phyloP scores from a whole-genome alignment of 1,140 invertebrate species.

The Panulirus ornatus region DNA sequence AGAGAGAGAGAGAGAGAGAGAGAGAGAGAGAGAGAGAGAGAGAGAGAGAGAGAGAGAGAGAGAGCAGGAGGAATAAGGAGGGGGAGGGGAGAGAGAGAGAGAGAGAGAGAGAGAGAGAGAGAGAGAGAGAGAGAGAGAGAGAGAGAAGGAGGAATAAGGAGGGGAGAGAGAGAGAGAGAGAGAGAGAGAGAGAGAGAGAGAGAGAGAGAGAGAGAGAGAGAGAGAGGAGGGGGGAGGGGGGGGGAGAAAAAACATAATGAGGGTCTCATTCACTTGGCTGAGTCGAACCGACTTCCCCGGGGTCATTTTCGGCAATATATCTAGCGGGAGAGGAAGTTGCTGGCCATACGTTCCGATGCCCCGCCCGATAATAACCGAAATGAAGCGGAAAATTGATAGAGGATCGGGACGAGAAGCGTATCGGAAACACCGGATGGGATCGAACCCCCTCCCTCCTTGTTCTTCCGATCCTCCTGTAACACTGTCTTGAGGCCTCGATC shows the following conservation, averaged over 20 bases:
- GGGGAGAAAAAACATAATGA: neutral
- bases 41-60: neutral
- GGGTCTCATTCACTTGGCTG: constrained; percentile 13
- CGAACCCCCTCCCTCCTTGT: constrained; percentile 39
- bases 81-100: neutral
- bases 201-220: constrained; percentile 21
- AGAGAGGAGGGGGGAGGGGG: too few relatives aligned
- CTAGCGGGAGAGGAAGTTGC: neutral
- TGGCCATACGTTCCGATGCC: constrained; percentile 44
- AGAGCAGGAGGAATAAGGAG: neutral
- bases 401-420: constrained; percentile 35
- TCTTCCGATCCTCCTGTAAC: constrained; percentile 8
- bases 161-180: neutral
- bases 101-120: neutral
- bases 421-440: constrained; percentile 47
- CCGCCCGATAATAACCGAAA: constrained; percentile 58
- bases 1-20: neutral
- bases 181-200: neutral
- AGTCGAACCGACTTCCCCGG: neutral
- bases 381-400: constrained; percentile 67
- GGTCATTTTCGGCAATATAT: constrained; percentile 30
- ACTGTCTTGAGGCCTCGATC: too few relatives aligned
- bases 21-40: neutral
- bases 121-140: neutral
- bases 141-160: neutral